Base-by-base conservation (phyloP, 2,888 invertebrate species). In the Anthrax anthrax region DNA sequence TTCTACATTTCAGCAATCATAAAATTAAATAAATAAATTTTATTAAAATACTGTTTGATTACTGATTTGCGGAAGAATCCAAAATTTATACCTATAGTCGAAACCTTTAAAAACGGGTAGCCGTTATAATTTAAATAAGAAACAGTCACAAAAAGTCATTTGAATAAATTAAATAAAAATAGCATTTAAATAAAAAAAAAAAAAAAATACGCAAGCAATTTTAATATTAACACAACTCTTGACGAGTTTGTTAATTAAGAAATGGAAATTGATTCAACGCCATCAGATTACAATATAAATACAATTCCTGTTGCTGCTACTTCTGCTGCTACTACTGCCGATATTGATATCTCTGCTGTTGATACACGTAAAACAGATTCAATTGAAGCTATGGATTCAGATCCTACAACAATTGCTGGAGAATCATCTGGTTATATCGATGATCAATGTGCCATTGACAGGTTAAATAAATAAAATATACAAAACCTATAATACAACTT, bases 241-340 rank as follows among this genome's bases (percentile, higher is more conserved):
- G 5, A 10, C n/a, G 17, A 10, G 2, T 9, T 12, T 10, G 17
- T 17, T 9, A 32, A 18, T 37, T 4, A 37, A 10, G 64, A 60
- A 52, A 66, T 66, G 66, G 66, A 66, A 50, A 62, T 66, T 58
- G 66, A 65, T 58, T 59, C 64, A 50, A 57, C 63, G 34, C 54
- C 59, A 52, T 57, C 47, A 37, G 37, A 42, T 37, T 45, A 19
- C n/a, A 37, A 34, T 23, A 29, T 18, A 18, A 32, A 18, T 37
- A 37, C 39, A 13, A 37, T 37, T 23, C 32, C 19, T 39, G 39
- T 39, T 41, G 43, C 43, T 18, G 39, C 19, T 39, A 34, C 39
- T 41, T 17, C 46, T 36, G 38, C 39, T n/a, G n/a, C n/a, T n/a
- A n/a, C n/a, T n/a, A n/a, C n/a, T n/a, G n/a, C n/a, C n/a, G n/a